Conservation (phyloP, 2,797 vertebrate genomes). For the Megalops cyprinoides region DNA sequence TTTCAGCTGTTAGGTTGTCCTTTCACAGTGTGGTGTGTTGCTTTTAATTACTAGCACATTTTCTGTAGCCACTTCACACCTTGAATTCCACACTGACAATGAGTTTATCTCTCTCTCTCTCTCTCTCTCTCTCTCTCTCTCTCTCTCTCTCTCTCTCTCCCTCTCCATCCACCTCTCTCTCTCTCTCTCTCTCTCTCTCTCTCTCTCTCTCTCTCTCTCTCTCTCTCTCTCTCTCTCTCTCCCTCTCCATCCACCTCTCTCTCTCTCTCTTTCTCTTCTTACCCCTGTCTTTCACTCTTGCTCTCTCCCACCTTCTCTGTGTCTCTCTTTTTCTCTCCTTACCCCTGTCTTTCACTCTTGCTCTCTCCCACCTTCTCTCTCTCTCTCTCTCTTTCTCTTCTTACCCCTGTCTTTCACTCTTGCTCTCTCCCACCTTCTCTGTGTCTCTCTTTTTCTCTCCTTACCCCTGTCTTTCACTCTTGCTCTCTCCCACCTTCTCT, state of each 20-base stretch:
- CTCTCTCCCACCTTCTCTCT: conserved; percentile 15
- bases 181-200: background rate
- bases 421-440: conserved; percentile 40
- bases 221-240: conserved; percentile 12
- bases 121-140: background rate
- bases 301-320: conserved; percentile 39
- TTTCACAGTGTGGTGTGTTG: no score
- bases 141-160: no score
- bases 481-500: conserved; percentile 16
- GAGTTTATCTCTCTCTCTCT: background rate
- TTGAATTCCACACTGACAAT: background rate
- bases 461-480: no score
- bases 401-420: conserved; percentile 17
- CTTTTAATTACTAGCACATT: no score
- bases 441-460: conserved; percentile 31
- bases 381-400: conserved; percentile 37
- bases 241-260: no score
- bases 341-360: no score
- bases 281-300: conserved; percentile 15
- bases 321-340: conserved; percentile 33
- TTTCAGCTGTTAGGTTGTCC: background rate
- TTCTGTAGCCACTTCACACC: no score
- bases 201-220: conserved; percentile 30
- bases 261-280: background rate
- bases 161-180: no score